These are phyloP conservation scores for Tragelaphus buxtoni DNA, from an alignment of 2,113 vertebrate species.

Conservation along the genomic window DNA sequence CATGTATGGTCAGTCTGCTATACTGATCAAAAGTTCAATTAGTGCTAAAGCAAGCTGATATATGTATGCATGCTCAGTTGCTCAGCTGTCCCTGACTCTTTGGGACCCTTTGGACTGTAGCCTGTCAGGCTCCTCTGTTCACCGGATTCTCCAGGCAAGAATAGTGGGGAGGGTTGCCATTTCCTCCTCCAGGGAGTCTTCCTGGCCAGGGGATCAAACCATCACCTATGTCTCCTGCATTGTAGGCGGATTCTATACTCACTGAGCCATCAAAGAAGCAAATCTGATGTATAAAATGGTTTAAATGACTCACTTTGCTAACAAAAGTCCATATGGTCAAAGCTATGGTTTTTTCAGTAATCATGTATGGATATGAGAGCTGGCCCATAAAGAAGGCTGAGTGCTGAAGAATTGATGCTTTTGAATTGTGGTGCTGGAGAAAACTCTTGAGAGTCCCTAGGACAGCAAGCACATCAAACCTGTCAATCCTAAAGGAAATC, in stretches of 20 bases:
- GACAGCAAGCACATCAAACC: background rate
- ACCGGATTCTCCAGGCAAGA: background rate
- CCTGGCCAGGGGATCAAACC: background rate
- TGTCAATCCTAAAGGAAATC: background rate
- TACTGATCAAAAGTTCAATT: slow-evolving; percentile 3
- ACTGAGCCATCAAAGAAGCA: accelerated
- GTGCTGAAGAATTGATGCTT: background rate
- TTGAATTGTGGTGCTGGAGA: background rate
- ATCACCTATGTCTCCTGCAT: background rate
- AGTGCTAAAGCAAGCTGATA: background rate
- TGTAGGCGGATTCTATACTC: background rate
- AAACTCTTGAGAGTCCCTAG: background rate
- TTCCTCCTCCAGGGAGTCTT: background rate
- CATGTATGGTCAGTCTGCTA: background rate
- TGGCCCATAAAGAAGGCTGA: background rate
- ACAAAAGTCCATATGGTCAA: background rate
- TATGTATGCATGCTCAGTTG: background rate
- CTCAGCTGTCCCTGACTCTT: background rate
- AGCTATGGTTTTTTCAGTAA: background rate
- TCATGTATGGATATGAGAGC: background rate
- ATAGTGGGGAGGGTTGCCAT: background rate
- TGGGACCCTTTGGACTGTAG: background rate
- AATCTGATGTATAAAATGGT: background rate
- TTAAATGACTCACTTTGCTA: background rate
- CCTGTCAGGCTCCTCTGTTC: background rate